A percentile compares a stretch with the other conserved stretches of the same genome.
These are phyloP conservation scores for Paguma larvata DNA, from an alignment of 2,797 vertebrate species.

Conservation along the genomic window DNA sequence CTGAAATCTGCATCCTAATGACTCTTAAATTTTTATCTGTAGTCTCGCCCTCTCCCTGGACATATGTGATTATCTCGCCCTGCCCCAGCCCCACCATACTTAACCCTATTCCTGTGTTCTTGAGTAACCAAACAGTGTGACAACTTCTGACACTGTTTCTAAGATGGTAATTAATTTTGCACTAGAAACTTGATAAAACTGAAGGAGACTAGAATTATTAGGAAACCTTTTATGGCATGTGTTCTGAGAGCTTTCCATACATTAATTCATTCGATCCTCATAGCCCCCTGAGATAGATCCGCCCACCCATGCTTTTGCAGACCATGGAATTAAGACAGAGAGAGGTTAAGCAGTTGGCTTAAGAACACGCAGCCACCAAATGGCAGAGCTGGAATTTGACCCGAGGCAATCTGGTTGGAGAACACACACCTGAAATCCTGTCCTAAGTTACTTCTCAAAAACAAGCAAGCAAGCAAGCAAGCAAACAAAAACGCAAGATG, in stretches of 20 bases:
- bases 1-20: neutral
- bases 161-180: neutral
- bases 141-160: neutral
- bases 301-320: neutral
- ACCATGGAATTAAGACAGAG: neutral
- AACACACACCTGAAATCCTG: neutral
- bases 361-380: neutral
- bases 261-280: neutral
- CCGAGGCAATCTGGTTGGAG: neutral
- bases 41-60: neutral
- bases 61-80: neutral
- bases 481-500: neutral
- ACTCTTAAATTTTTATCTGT: neutral
- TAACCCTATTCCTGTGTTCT: neutral
- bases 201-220: neutral
- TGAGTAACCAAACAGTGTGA: neutral
- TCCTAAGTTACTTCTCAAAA: neutral
- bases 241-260: neutral
- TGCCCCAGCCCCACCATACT: neutral
- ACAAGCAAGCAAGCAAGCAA: neutral
- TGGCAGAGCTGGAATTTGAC: neutral
- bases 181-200: neutral
- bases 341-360: neutral
- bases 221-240: neutral
- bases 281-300: neutral